Evolutionary conservation across 2,797 vertebrate species (phyloP), one percentile per base, ranked within the genome.

Genomic region (Garrulus glandarius): DNA sequence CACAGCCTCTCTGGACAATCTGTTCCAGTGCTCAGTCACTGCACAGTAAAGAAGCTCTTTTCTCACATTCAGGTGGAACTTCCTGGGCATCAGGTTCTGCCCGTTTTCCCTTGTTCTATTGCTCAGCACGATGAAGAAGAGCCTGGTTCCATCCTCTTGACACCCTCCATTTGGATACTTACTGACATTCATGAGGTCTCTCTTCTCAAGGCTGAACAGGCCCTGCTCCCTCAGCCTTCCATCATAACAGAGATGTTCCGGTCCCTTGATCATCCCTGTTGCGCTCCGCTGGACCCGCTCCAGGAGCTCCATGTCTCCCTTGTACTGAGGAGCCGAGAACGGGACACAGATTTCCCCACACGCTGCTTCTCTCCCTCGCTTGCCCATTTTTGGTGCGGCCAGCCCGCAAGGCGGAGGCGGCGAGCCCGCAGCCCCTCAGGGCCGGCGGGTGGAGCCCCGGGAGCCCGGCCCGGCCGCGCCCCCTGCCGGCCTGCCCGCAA

Each of bases 361-460:
- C 4, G 1, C 61, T 3, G 27, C 46, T 14, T 1, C 18, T 5
- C 3, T 2, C 19, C 13, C 11, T 57, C 13, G 3, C 63, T 13
- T 0, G 29, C 27, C 39, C 55, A 1, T 9, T 13, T 16, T 2
- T 6, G 18, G 3, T 2, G 18, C 0, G 8, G 11, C 10, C 57
- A 21, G 23, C 17, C 64, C 19, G 20, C 55, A 8, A 1, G 24
- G 55, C 46, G 13, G 23, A 4, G n/a, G 34, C 27, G 30, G 6
- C 22, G 18, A 10, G n/a, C 23, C 18, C 15, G 24, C 29, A 4
- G 27, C 44, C 13, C 27, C n/a, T 36, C 9, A 44, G 27, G n/a
- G 26, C 19, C 11, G 18, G 24, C 10, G 18, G 52, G 61, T 22
- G 53, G 24, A 23, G 57, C 18, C 22, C 12, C 21, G 3, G n/a